Conservation (phyloP, 2,888 invertebrate species). For the Dioctria rufipes region DNA sequence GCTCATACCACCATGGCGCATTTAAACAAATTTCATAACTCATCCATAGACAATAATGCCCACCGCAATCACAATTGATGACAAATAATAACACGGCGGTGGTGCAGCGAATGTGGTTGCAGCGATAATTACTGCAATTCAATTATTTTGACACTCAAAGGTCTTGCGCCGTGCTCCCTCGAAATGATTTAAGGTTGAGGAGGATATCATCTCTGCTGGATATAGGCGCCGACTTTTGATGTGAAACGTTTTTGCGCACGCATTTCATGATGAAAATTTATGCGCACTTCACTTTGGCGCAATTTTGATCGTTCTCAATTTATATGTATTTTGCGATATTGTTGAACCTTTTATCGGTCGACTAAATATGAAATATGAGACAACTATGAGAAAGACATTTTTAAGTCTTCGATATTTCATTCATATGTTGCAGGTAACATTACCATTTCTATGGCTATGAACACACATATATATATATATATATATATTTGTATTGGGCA, state of each 20-base stretch:
- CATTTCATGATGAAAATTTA: conserved; percentile 44
- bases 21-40: conserved; percentile 52
- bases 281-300: conserved; percentile 46
- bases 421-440: no score
- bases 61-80: conserved; percentile 34
- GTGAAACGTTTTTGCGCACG: conserved; percentile 26
- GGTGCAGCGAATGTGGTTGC: conserved; percentile 38
- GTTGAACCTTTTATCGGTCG: not conserved
- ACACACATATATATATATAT: not conserved
- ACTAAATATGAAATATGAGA: not conserved
- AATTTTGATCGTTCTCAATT: conserved; percentile 37
- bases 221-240: conserved; percentile 22
- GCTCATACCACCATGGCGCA: not conserved
- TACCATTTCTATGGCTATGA: not conserved
- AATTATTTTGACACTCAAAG: conserved; percentile 52
- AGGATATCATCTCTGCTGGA: conserved; percentile 1
- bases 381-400: not conserved
- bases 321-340: not conserved
- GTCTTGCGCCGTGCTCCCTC: not conserved
- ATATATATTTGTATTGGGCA: no score
- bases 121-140: conserved; percentile 44
- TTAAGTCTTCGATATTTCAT: not conserved
- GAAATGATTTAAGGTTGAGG: not conserved
- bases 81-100: conserved; percentile 48
- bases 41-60: conserved; percentile 40